phyloP scores from a whole-genome alignment of 2,797 vertebrate species.

The Xenopus petersii region DNA sequence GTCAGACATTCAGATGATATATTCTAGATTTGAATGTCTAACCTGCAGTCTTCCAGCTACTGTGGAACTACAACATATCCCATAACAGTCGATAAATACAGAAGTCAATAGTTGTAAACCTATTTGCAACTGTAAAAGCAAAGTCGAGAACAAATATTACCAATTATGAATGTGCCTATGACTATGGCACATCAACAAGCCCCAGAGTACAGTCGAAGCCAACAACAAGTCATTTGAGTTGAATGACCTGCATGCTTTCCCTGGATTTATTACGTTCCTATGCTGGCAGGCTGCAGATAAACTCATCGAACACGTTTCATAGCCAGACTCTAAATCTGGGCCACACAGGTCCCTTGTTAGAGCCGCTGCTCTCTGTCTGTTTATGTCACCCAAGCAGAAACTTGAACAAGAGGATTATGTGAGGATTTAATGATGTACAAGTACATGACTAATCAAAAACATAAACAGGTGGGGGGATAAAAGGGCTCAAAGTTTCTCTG shows the following conservation, averaged over 20 bases:
- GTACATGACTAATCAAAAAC: constrained; percentile 9
- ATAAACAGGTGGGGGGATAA: neutral
- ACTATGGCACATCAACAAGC: neutral
- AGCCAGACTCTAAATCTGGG: constrained; percentile 5
- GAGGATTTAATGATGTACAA: constrained; percentile 9
- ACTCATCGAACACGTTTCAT: neutral
- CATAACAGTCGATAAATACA: too few species aligned
- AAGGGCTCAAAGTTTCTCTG: neutral
- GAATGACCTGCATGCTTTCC: neutral
- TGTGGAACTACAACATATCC: too few species aligned
- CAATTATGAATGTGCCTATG: neutral
- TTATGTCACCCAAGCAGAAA: neutral
- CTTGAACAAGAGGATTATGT: constrained; percentile 13
- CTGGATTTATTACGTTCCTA: neutral
- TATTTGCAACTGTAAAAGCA: too few species aligned
- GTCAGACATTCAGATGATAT: too few species aligned
- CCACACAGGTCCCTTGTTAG: constrained; percentile 5
- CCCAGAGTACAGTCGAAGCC: neutral
- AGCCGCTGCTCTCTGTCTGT: neutral
- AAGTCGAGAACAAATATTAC: too few species aligned
- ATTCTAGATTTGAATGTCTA: too few species aligned
- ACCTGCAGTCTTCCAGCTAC: too few species aligned
- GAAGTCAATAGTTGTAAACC: too few species aligned
- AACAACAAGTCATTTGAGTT: neutral
- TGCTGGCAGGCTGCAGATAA: neutral